These are phyloP conservation scores for Asbolus verrucosus DNA, from an alignment of 1,140 invertebrate genomes.

Conservation along the genomic window DNA sequence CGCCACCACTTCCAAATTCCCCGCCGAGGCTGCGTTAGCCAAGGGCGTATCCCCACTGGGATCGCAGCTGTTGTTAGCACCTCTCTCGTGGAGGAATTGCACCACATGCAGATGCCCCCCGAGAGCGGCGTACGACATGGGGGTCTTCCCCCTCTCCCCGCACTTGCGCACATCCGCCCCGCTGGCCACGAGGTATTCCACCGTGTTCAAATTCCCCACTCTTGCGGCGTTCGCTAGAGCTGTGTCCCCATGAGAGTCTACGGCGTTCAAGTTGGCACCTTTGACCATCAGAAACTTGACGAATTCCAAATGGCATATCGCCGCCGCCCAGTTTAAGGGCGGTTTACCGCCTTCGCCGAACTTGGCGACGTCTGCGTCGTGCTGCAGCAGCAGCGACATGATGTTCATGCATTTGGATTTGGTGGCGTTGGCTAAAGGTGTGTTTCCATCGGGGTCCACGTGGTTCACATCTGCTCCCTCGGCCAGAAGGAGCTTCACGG, in stretches of 20 bases:
- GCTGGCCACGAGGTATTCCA: not conserved
- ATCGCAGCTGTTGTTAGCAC: not conserved
- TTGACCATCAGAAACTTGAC: not conserved
- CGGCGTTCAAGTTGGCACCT: slow-evolving; percentile 9
- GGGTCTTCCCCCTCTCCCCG: not conserved
- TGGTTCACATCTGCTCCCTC: not conserved
- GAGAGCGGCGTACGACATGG: slow-evolving; percentile 26
- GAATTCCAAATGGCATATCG: not conserved
- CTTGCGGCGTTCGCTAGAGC: slow-evolving; percentile 4
- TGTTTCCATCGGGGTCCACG: slow-evolving; percentile 26
- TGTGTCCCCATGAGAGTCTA: slow-evolving; percentile 3
- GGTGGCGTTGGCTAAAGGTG: not conserved
- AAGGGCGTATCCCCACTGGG: slow-evolving; percentile 9
- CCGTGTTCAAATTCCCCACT: slow-evolving; percentile 11
- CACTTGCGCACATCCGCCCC: not conserved
- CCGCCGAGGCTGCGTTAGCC: slow-evolving; percentile 4
- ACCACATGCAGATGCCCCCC: slow-evolving; percentile 5
- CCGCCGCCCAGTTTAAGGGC: not conserved
- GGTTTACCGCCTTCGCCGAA: not conserved
- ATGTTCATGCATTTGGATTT: not conserved
- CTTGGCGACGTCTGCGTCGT: not conserved
- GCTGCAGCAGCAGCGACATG: not conserved
- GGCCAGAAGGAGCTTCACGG: not conserved
- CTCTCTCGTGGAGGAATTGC: not conserved
- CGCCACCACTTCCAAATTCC: not conserved